Base-by-base conservation (phyloP, 2,797 vertebrate species). In the Agapornis canus region DNA sequence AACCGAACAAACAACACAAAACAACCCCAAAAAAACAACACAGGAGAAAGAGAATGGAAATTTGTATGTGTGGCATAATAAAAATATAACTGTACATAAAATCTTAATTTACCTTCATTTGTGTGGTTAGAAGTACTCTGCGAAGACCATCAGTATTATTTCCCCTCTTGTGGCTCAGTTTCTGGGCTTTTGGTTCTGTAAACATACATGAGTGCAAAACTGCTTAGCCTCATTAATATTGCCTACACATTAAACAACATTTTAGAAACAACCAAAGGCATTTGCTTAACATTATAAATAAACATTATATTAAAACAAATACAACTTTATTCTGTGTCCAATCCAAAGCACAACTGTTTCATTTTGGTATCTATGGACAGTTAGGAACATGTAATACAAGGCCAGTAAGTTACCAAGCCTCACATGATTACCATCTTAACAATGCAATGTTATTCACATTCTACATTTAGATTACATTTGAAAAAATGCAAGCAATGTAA, bases 111-210 rank as follows among this genome's bases (percentile, higher is more conserved):
- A 99, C 99, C 99, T 99, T 99, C 91, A 99, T 97, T 97, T 99
- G 99, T 84, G 99, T 99, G 66, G 98, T 98, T 77, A 99, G 97
- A 70, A 99, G 98, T 43, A 98, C 98, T 98, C 99, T 98, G 94
- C 98, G 98, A 86, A 99, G 97, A 35, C 98, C 97, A 60, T 98
- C 98, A 22, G 97, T 94, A 91, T 98, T 98, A 93, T 81, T 97
- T 88, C 97, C 98, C 91, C 98, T 98, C 95, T 97, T 98, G 81
- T 98, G 98, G 96, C 97, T 98, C 82, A 98, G 96, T 96, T 97
- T 98, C 94, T 98, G 98, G 81, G 97, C 97, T 96, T 97, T 97
- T 25, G 95, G 94, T 92, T 98, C 98, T 96, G 97, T 51, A 94
- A 93, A 98, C 56, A 82, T 54, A 81, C 16, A 43, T 17, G 19